A percentile compares a stretch with the other conserved stretches of the same genome.
Conservation (phyloP, 2,113 vertebrate species). For the Silurus glanis region DNA sequence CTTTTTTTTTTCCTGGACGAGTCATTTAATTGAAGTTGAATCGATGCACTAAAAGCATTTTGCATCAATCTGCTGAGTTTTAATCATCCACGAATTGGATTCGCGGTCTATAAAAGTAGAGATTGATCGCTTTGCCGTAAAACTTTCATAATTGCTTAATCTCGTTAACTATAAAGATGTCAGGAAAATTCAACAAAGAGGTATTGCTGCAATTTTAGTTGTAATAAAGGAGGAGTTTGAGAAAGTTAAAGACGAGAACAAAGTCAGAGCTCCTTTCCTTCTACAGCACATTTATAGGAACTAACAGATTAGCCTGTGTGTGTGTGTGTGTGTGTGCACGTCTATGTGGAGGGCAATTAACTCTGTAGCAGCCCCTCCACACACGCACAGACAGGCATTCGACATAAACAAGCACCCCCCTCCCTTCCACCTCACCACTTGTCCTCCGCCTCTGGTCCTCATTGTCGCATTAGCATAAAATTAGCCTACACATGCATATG, state of each 20-base stretch:
- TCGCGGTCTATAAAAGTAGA: constrained; percentile 20
- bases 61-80: constrained; percentile 49
- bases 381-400: constrained; percentile 41
- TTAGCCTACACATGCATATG: constrained; percentile 69
- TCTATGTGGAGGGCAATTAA: background rate
- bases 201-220: constrained; percentile 31
- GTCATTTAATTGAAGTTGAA: constrained; percentile 17
- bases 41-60: constrained; percentile 49
- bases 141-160: constrained; percentile 52
- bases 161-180: constrained; percentile 47
- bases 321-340: constrained; percentile 18
- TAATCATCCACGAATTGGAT: constrained; percentile 44
- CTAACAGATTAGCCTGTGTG: background rate
- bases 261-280: background rate
- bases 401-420: constrained; percentile 32
- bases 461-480: constrained; percentile 69
- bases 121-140: constrained; percentile 39
- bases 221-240: constrained; percentile 23
- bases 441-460: constrained; percentile 45
- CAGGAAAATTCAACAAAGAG: constrained; percentile 39
- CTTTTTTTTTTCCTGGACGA: background rate
- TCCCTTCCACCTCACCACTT: constrained; percentile 9
- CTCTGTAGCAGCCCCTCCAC: background rate
- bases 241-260: constrained; percentile 1
- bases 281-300: background rate